Evolutionary conservation across 2,797 vertebrate genomes (phyloP), one percentile per base, ranked within the genome.

Genomic region (Lagodon rhomboides): DNA sequence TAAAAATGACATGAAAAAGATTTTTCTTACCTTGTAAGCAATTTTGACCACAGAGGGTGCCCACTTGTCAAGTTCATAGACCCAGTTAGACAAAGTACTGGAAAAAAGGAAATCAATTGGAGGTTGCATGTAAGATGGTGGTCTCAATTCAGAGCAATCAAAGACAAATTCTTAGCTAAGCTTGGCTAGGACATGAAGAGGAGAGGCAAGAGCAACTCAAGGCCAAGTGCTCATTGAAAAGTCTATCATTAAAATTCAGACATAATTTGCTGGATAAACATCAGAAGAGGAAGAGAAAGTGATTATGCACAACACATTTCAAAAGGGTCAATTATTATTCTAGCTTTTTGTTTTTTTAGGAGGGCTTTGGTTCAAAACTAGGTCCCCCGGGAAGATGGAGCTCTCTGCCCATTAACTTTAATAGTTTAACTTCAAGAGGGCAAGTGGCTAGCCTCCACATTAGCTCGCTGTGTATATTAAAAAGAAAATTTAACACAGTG

Each of bases 11-110:
- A 10, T 11, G 6, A 22, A 0, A 1, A 53, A 43, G 30, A 71
- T 91, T 88, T 88, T 96, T 95, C 96, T 97, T 97, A 96, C 98
- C 97, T 99, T 99, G 92, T 99, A 99, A 1, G 98, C 96, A 58
- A 99, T 94, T 91, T 98, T 98, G 54, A 98, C 97, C 85, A 99
- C 97, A 0, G 98, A 98, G 1, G 98, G 98, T 1, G 97, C 96
- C 98, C 98, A 99, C 65, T 99, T 99, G 92, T 99, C 98, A 49
- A 99, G 97, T 89, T 99, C 98, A 0, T 98, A 99, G 0, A 97
- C 96, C 98, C 98, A 99, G 89, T 99, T 99, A 10, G 98, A 99
- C 62, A 99, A 93, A n/a, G 98, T 99, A 80, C 98, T 99, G 89
- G 5, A 71, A 77, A 62, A 51, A 44, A 74, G 23, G 1, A 54